Base-by-base conservation (phyloP, 2,888 invertebrate genomes). In the Tenthredo scrophulariae region DNA sequence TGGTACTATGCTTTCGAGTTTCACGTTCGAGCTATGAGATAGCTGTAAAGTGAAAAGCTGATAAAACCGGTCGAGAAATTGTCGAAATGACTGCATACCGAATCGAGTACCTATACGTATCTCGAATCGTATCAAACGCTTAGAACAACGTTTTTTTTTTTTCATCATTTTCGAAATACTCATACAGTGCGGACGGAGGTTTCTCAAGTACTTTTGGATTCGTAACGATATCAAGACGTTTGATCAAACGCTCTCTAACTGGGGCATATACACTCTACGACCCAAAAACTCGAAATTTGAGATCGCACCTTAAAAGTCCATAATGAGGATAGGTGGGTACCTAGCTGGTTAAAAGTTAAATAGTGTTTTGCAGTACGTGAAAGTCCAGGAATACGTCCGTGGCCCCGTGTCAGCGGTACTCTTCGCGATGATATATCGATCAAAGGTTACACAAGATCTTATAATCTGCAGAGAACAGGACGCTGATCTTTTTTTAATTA, bases 11-110 rank as follows among this genome's bases (percentile, higher is more conserved):
- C 80, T 62, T 80, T 62, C 80, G 6, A 26, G 80, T 62, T 50
- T 29, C 9, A 77, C 77, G 74, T 33, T 54, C 29, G 15, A 33
- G 18, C 33, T 70, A 18, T 50, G 43, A 26, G 22, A 15, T 26
- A 74, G 40, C 37, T 37, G 37, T 43, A 54, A 79, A 79, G 79
- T 79, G 79, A 79, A 79, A 79, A 79, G 62, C 58, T 58, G 79
- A 58, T 22, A 62, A 22, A 79, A 79, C 79, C 54, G 79, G 79
- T 79, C 79, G 62, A 62, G 79, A 79, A 58, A 50, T 77, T 77
- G 46, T 77, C 75, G 29, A 29, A 50, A 77, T 33, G 54, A 54
- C 43, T 77, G 29, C 29, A 46, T 50, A 26, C 77, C 2, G 33
- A 3, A 29, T 50, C 29, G 50, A 13, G 18, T 72, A 22, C 13